A percentile compares a stretch with the other conserved stretches of the same genome.
These are phyloP conservation scores for Climacteris rufus DNA, from an alignment of 2,113 vertebrate genomes.

Conservation along the genomic window DNA sequence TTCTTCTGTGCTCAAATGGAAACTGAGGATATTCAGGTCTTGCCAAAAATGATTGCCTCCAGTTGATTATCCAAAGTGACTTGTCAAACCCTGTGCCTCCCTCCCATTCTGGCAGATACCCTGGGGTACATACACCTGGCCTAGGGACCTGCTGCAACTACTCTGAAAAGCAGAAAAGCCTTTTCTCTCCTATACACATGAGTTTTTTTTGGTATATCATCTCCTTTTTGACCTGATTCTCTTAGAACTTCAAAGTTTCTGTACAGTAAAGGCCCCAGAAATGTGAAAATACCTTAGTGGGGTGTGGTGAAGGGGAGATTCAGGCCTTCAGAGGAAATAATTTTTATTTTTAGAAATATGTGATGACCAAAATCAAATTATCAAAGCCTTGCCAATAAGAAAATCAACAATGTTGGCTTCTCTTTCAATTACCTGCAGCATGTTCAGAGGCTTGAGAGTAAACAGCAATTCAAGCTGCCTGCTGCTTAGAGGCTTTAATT, in stretches of 20 bases:
- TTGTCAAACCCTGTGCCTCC: neutral
- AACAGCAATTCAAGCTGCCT: constrained; percentile 43
- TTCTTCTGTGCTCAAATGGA: neutral
- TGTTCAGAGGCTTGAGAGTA: neutral
- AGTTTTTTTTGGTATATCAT: neutral
- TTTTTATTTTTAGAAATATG: neutral
- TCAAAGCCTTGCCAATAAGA: neutral
- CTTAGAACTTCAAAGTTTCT: neutral
- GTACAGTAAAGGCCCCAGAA: neutral
- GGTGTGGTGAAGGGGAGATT: neutral
- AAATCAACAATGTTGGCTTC: neutral
- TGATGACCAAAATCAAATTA: neutral
- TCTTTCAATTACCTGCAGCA: constrained; percentile 22
- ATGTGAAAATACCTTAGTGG: neutral
- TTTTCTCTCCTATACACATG: accelerated
- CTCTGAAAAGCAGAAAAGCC: neutral
- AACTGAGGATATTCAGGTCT: neutral
- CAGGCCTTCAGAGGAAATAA: neutral
- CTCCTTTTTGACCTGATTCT: neutral
- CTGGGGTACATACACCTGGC: neutral
- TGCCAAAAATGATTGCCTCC: neutral
- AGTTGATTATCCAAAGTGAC: neutral
- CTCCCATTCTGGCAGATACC: neutral
- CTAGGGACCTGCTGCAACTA: neutral
- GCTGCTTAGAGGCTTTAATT: constrained; percentile 39